Evolutionary conservation across 1,140 invertebrate genomes (phyloP).

Genomic region (Araneus ventricosus): DNA sequence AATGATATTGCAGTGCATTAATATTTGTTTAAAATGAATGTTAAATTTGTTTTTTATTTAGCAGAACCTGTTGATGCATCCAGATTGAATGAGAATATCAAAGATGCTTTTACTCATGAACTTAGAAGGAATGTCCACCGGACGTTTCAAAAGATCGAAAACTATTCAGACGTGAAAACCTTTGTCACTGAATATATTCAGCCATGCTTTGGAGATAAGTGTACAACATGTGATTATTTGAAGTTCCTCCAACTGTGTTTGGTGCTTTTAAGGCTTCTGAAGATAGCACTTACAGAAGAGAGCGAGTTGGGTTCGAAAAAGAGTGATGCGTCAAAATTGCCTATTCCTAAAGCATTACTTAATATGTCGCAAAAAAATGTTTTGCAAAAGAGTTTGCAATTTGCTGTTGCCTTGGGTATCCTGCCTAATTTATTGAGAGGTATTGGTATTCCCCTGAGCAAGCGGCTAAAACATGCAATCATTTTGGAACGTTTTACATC

Average conservation of each 20-base stretch:
- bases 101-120: constrained; percentile 24
- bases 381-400: constrained; percentile 81
- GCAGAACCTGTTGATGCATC: neutral
- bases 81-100: neutral
- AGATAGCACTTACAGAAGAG: constrained; percentile 35
- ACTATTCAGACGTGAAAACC: neutral
- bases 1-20: too few relatives aligned
- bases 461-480: constrained; percentile 77
- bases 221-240: constrained; percentile 44
- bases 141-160: constrained; percentile 50
- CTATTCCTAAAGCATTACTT: constrained; percentile 76
- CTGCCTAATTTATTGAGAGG: constrained; percentile 84
- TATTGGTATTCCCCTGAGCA: constrained; percentile 83
- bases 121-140: constrained; percentile 50
- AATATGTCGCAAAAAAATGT: constrained; percentile 80
- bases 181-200: constrained; percentile 45
- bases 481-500: constrained; percentile 63
- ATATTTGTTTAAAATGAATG: too few relatives aligned
- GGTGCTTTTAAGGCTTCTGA: constrained; percentile 42
- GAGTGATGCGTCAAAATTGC: neutral
- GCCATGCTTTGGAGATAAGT: constrained; percentile 46
- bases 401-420: constrained; percentile 85
- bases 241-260: constrained; percentile 57
- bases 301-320: neutral
- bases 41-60: constrained; percentile 3